phyloP scores from a whole-genome alignment of 2,113 vertebrate species.

The Vidua chalybeata region DNA sequence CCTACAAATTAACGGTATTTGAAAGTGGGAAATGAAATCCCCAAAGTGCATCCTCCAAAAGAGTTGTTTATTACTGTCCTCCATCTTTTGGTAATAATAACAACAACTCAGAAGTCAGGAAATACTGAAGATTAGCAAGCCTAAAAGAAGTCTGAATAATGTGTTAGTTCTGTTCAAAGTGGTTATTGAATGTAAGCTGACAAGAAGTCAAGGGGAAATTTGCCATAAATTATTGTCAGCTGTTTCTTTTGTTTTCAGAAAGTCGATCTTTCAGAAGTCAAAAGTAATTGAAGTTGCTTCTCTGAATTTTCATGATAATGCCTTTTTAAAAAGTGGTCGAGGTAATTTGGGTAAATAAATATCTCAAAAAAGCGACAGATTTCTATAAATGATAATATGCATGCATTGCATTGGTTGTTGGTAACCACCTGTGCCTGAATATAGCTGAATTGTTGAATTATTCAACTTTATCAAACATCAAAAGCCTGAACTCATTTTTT shows the following conservation, averaged over 20 bases:
- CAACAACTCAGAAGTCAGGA: conserved; percentile 3
- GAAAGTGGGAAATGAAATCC: background rate
- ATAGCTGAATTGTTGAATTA: background rate
- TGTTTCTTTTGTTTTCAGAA: background rate
- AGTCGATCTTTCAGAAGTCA: background rate
- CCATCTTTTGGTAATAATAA: conserved; percentile 20
- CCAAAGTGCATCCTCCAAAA: background rate
- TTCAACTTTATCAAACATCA: background rate
- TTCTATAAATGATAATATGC: background rate
- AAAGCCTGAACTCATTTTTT: background rate
- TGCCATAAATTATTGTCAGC: background rate
- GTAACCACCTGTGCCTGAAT: background rate
- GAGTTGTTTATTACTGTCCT: conserved; percentile 17
- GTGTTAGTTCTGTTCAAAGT: background rate
- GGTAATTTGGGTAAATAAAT: background rate
- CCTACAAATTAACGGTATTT: background rate
- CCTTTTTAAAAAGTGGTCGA: background rate
- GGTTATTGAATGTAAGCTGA: background rate
- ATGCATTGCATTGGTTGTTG: background rate
- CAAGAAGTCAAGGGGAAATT: conserved; percentile 4
- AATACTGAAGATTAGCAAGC: conserved; percentile 4
- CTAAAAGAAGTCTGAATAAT: conserved; percentile 22
- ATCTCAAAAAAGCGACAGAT: background rate
- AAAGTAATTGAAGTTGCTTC: background rate
- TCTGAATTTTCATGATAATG: background rate